Conservation (phyloP, 2,113 vertebrate species). For the Felis chaus region DNA sequence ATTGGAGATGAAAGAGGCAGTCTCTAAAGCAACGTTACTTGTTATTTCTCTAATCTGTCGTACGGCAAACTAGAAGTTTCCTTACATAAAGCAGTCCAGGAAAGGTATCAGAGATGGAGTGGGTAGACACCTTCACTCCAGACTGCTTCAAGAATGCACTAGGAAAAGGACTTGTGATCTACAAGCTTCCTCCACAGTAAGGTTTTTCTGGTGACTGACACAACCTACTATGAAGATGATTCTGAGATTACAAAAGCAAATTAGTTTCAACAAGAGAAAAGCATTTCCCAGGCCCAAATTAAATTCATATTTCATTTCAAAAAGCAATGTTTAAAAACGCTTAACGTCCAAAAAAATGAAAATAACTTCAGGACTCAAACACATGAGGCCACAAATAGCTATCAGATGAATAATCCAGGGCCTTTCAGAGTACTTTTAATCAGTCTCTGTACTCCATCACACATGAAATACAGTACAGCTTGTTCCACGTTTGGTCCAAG, state of each 20-base stretch:
- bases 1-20: background rate
- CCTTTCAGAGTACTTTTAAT: constrained; percentile 25
- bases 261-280: background rate
- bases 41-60: background rate
- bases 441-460: constrained; percentile 28
- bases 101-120: background rate
- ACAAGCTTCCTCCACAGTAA: background rate
- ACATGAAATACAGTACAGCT: constrained; percentile 47
- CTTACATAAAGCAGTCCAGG: background rate
- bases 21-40: background rate
- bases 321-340: constrained; percentile 21
- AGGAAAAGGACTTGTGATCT: background rate
- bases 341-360: constrained; percentile 1
- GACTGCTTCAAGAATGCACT: background rate
- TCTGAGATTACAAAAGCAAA: constrained; percentile 28
- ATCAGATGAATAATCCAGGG: background rate
- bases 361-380: background rate
- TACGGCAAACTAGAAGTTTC: background rate
- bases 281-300: background rate
- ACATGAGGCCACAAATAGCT: background rate
- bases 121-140: background rate
- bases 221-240: background rate
- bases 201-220: background rate
- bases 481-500: constrained; percentile 53
- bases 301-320: constrained; percentile 20